Percentiles rank a stretch among this genome's conserved stretches.
phyloP scores from a whole-genome alignment of 53 echinoderm and acorn worm genomes.

The Henricia sp. region DNA sequence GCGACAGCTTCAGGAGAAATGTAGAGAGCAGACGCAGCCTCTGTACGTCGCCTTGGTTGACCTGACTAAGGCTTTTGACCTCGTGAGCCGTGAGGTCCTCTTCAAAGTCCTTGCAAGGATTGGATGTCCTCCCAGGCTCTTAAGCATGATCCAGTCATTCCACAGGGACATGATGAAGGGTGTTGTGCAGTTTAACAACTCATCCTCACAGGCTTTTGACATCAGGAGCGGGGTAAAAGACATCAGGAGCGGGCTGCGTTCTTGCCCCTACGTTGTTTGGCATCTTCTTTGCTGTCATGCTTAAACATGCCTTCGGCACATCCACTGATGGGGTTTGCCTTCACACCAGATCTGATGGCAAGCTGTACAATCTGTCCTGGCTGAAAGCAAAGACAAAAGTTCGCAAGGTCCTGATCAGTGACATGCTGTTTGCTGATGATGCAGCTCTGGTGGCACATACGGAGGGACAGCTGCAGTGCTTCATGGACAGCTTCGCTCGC shows the following conservation, averaged over 20 bases:
- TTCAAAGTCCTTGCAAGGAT: background rate
- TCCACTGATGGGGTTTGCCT: background rate
- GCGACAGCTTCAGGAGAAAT: constrained; percentile 63
- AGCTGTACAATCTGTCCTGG: background rate
- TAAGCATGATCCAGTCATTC: background rate
- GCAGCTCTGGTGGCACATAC: background rate
- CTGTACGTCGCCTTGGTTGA: constrained; percentile 60
- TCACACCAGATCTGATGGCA: background rate
- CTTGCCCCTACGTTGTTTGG: background rate
- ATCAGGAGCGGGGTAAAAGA: background rate
- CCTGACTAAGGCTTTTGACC: constrained; percentile 12
- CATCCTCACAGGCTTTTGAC: background rate
- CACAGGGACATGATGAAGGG: background rate
- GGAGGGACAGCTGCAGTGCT: background rate
- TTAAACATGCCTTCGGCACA: background rate
- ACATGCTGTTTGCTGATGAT: background rate
- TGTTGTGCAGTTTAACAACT: background rate
- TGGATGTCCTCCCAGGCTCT: background rate
- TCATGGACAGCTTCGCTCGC: background rate
- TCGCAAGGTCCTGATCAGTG: background rate
- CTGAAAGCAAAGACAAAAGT: constrained; percentile 5
- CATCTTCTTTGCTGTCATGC: background rate
- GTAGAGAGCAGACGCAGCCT: constrained; percentile 29
- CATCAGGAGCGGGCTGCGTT: no score
- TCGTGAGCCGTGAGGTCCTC: background rate